Conservation (phyloP, 2,888 invertebrate genomes). For the Cheilosia grossa region DNA sequence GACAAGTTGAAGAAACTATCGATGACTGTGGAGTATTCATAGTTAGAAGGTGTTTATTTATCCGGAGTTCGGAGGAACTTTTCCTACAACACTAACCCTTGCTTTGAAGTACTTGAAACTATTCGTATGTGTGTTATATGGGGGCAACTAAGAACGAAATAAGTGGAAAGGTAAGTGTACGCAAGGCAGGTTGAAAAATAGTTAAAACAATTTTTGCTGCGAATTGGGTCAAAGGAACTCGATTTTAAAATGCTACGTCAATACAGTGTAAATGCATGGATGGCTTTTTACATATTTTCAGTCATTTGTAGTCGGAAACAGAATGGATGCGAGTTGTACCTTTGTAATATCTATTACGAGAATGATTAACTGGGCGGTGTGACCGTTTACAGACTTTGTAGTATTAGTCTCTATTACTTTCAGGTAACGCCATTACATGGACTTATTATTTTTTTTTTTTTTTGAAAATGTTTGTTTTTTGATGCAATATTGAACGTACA, state of each 20-base stretch:
- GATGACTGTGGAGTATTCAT: constrained; percentile 67
- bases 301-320: constrained; percentile 19
- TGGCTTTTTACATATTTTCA: constrained; percentile 32
- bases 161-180: constrained; percentile 50
- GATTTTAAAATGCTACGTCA: background rate
- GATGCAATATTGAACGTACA: too few relatives aligned
- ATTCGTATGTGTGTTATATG: constrained; percentile 15
- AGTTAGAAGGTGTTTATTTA: constrained; percentile 64
- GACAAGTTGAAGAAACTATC: constrained; percentile 67
- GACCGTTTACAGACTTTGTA: too few relatives aligned
- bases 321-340: background rate
- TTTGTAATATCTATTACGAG: background rate
- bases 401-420: too few relatives aligned
- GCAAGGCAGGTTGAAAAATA: constrained; percentile 50
- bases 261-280: background rate
- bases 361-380: background rate
- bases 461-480: too few relatives aligned
- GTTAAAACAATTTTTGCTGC: background rate
- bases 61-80: constrained; percentile 31
- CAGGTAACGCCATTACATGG: too few relatives aligned
- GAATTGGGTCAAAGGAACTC: constrained; percentile 64
- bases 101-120: constrained; percentile 24
- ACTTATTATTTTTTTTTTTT: too few relatives aligned
- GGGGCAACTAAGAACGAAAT: constrained; percentile 34
- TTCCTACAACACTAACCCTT: constrained; percentile 23